These are phyloP conservation scores for Mythimna ferrago DNA, from an alignment of 2,888 invertebrate species.

Conservation along the genomic window DNA sequence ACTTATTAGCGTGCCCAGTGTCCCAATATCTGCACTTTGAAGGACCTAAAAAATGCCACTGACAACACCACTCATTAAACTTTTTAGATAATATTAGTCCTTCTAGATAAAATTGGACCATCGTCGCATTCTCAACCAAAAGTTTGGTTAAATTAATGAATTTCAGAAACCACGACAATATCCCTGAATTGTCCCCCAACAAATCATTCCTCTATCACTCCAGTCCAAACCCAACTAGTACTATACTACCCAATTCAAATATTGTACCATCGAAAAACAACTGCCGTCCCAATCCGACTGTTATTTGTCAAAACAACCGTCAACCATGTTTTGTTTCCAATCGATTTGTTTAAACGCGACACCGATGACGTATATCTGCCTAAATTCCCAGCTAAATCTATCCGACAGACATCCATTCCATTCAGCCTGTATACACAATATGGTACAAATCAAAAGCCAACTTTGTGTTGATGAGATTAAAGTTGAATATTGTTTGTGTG, in stretches of 20 bases:
- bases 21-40: too few species aligned
- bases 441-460: slow-evolving; percentile 36
- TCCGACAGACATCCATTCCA: slow-evolving; percentile 77
- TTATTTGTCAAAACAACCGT: slow-evolving; percentile 71
- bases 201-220: slow-evolving; percentile 24
- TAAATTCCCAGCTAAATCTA: slow-evolving; percentile 83
- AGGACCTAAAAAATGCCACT: too few species aligned
- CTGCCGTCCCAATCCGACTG: slow-evolving; percentile 51
- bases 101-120: background rate
- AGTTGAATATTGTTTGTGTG: slow-evolving; percentile 55
- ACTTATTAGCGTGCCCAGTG: too few species aligned
- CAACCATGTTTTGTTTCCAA: slow-evolving; percentile 71
- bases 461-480: slow-evolving; percentile 41
- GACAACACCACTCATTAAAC: background rate
- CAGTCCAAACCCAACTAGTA: slow-evolving; percentile 21
- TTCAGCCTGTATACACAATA: slow-evolving; percentile 64
- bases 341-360: slow-evolving; percentile 74
- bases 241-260: slow-evolving; percentile 42
- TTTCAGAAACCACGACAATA: background rate
- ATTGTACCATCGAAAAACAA: slow-evolving; percentile 58
- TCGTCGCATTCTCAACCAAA: background rate
- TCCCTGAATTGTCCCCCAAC: background rate
- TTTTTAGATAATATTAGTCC: background rate
- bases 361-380: slow-evolving; percentile 80
- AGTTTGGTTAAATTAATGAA: background rate